Evolutionary conservation across 2,113 vertebrate species (phyloP), one percentile per base, ranked within the genome.

Genomic region (Vulpes lagopus): DNA sequence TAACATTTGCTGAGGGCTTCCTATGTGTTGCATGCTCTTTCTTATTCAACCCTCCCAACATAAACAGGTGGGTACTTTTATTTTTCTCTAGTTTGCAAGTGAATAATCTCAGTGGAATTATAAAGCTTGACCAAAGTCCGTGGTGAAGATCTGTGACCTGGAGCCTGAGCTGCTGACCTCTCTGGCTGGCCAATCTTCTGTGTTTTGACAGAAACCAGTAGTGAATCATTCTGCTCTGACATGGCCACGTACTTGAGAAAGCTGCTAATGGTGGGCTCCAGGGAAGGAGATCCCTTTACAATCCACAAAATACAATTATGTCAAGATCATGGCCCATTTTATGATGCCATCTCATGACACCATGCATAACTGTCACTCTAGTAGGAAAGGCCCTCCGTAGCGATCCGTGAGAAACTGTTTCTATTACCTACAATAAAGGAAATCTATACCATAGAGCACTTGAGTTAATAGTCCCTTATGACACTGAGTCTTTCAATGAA

Each of bases 381-480:
- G 60, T 73, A 30, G 82, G 86, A 83, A 96, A 38, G 23, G 78
- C 38, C n/a, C 62, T 97, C 23, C 11, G 62, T 23, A 65, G 53
- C 71, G 81, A 94, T 65, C 64, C 55, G 67, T 3, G 5, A 49
- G 82, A 93, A 64, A 53, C 49, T 4, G 43, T 89, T 67, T 89
- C 49, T 92, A 92, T 95, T 97, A 91, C 93, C 87, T 53, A 64
- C 85, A 96, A 65, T 95, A 96, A 93, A 95, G 67, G 49, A 55
- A 74, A 79, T 94, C 91, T 92, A 59, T 94, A 79, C 87, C 76
- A 64, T 35, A 84, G 11, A 91, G 67, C 86, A 73, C 79, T 88
- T 97, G 95, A 80, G 19, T 69, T 92, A 94, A 89, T 74, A 57
- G 91, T 76, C 76, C 79, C 95, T 74, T 84, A 79, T 93, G 89